Base-by-base conservation (phyloP, 1,140 invertebrate genomes). In the Sycobia sp. region DNA sequence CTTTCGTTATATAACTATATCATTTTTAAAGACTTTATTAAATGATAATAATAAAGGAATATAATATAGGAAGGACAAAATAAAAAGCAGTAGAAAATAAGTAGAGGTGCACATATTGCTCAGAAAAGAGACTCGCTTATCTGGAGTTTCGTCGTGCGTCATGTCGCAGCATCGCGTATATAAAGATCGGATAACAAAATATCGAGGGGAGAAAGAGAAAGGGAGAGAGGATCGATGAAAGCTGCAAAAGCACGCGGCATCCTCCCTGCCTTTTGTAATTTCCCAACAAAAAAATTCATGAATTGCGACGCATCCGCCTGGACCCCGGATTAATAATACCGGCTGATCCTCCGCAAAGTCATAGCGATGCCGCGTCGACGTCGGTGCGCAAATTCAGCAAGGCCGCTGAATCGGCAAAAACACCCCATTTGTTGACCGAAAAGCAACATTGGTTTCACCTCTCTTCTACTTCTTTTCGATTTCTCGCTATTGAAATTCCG, bases 241-340 rank as follows among this genome's bases (percentile, higher is more conserved):
- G 23, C 39, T 44, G 16, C 39, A 39, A 54, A n/a, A n/a, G n/a
- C n/a, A 22, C 50, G 16, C 0, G 16, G 34, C 0, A n/a, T n/a
- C n/a, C 50, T 5, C 14, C 20, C 16, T n/a, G 38, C 11, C 53
- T 32, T 55, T 55, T 55, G 53, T 55, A 43, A 43, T 43, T 43
- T 32, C n/a, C 23, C 55, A 29, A 57, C 55, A 57, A 46, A 57
- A 18, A 14, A 46, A 32, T 18, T 18, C 32, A 14, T 47, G 55
- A 46, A 47, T n/a, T 47, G 43, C 23, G 10, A n/a, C 18, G 2
- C 29, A 32, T 32, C 29, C 29, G 5, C 11, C 29, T 11, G 29
- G 29, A 11, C 18, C 69, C 47, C 65, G 71, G 74, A 79, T 81
- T 81, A 80, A 81, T 80, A 80, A 81, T 79, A 74, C 57, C 77